Evolutionary conservation across 2,113 vertebrate species (phyloP).

Genomic region (Notechis scutatus): DNA sequence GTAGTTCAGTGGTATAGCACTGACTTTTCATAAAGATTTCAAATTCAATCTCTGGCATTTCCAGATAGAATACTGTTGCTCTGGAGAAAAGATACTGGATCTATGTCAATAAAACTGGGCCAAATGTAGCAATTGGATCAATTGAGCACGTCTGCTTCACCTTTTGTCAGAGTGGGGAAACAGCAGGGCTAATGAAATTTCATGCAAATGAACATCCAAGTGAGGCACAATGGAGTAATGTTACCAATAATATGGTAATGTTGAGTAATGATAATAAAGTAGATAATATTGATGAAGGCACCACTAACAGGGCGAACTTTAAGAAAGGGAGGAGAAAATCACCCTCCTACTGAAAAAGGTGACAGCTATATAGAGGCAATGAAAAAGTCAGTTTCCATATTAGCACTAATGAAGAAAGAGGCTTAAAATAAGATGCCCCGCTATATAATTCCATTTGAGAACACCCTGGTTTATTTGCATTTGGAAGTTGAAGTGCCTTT

Average conservation of each 20-base stretch:
- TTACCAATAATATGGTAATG: not conserved
- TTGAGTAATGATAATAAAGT: not conserved
- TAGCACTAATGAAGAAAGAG: not conserved
- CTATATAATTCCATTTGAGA: not conserved
- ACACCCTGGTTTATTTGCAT: not conserved
- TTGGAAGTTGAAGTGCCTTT: not conserved
- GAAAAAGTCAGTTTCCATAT: not conserved
- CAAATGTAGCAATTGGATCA: not conserved
- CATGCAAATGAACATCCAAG: not conserved
- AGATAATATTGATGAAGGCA: not conserved
- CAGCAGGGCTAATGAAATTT: not conserved
- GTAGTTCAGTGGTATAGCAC: not conserved
- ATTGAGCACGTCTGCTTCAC: not conserved
- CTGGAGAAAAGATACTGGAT: not conserved
- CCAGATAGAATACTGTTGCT: not conserved
- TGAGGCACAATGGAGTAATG: not conserved
- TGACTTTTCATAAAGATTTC: not conserved
- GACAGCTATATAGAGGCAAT: not conserved
- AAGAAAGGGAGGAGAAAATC: not conserved
- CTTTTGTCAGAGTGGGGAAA: not conserved
- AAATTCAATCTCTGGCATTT: not conserved
- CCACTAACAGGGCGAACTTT: not conserved
- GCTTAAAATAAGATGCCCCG: not conserved
- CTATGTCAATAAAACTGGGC: not conserved
- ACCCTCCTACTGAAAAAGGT: not conserved